Conservation (phyloP, 2,888 invertebrate genomes). For the Ditula angustiorana region DNA sequence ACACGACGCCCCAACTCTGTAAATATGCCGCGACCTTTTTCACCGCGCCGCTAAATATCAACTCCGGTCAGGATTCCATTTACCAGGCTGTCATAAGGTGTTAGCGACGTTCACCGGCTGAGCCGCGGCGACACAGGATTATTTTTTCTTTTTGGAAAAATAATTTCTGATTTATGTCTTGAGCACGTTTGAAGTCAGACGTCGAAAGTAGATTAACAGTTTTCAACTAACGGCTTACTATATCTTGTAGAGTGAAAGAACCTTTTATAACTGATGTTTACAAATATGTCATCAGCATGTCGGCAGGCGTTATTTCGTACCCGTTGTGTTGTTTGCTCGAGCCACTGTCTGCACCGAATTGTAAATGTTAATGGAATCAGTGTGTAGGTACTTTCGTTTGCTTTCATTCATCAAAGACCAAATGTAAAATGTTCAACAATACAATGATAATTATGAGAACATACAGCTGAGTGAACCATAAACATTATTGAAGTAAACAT, state of each 20-base stretch:
- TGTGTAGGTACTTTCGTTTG: neutral
- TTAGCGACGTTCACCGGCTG: slow-evolving; percentile 26
- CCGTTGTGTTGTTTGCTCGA: neutral
- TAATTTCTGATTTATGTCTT: slow-evolving; percentile 16
- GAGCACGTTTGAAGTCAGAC: neutral
- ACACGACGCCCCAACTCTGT: slow-evolving; percentile 26
- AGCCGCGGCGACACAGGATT: slow-evolving; percentile 1
- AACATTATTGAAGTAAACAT: neutral
- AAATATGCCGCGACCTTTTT: slow-evolving; percentile 34
- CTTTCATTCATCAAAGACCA: neutral
- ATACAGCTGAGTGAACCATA: neutral
- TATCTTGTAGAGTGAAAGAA: neutral
- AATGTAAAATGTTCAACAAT: neutral
- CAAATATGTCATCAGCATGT: neutral
- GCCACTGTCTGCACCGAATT: neutral
- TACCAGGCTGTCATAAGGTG: slow-evolving; percentile 23
- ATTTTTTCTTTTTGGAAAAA: neutral
- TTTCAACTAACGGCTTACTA: neutral
- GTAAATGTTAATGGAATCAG: neutral
- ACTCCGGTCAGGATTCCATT: slow-evolving; percentile 33
- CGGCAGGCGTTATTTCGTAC: neutral
- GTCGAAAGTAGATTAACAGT: neutral
- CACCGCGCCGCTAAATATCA: slow-evolving; percentile 25
- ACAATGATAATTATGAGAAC: neutral
- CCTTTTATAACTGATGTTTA: neutral